Evolutionary conservation across 2,113 vertebrate genomes (phyloP).

Genomic region (Calyptommatus sinebrachiatus): DNA sequence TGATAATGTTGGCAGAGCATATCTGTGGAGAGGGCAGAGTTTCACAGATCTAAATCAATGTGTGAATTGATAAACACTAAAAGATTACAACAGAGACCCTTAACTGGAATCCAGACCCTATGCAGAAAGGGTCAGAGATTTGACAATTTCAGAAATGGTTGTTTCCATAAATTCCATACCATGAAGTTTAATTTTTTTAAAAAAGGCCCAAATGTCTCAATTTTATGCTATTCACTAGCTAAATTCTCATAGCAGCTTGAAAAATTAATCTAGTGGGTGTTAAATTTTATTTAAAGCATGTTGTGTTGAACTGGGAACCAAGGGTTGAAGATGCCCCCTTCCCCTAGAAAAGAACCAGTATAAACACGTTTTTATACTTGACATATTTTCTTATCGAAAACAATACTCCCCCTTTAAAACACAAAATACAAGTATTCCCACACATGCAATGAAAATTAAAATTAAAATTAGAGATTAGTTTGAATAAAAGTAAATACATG

Average conservation of each 20-base stretch:
- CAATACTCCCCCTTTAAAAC: background rate
- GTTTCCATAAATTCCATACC: background rate
- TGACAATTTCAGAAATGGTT: background rate
- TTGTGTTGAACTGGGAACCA: slow-evolving; percentile 17
- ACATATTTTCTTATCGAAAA: background rate
- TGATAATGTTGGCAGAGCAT: too few species aligned
- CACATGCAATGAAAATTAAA: slow-evolving; percentile 14
- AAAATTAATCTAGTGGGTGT: background rate
- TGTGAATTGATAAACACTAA: too few species aligned
- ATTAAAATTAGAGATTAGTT: slow-evolving; percentile 24
- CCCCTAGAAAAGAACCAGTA: slow-evolving; percentile 1
- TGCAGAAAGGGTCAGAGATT: background rate
- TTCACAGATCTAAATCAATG: too few species aligned
- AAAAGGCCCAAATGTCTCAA: background rate
- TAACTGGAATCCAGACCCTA: too few species aligned
- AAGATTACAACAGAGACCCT: too few species aligned
- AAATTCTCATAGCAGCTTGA: background rate
- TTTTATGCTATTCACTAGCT: background rate
- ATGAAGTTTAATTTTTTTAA: background rate
- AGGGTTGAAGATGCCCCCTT: background rate
- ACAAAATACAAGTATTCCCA: background rate
- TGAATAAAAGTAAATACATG: background rate
- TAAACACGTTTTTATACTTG: background rate
- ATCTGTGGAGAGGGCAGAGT: too few species aligned
- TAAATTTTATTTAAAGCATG: background rate